Evolutionary conservation across 2,113 vertebrate species (phyloP).

Genomic region (Triplophysa rosa): DNA sequence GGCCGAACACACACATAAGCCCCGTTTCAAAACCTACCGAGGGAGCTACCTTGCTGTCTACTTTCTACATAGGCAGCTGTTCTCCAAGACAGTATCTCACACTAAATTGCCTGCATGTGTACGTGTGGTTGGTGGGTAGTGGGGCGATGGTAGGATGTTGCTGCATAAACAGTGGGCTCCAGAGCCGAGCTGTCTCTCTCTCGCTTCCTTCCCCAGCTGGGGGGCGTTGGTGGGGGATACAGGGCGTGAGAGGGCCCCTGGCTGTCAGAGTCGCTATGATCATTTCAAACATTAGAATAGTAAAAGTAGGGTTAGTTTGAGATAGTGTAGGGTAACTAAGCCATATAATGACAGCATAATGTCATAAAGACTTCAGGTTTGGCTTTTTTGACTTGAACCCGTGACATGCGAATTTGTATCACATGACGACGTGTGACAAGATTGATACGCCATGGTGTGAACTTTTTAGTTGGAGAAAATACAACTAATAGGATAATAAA

Average conservation of each 20-base stretch:
- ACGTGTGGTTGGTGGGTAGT: neutral
- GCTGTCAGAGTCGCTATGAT: neutral
- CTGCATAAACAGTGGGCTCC: constrained; percentile 35
- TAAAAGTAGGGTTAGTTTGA: neutral
- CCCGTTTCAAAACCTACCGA: neutral
- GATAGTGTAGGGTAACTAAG: too few species aligned
- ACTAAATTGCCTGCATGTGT: neutral
- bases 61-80: neutral
- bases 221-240: neutral
- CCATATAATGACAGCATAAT: too few species aligned
- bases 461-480: too few species aligned
- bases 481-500: too few species aligned
- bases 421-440: too few species aligned
- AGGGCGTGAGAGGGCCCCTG: neutral
- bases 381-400: too few species aligned
- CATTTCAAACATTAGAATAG: neutral
- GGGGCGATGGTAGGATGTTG: constrained; percentile 1
- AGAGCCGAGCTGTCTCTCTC: constrained; percentile 21
- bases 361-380: too few species aligned
- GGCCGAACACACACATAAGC: neutral
- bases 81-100: too few species aligned
- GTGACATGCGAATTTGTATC: too few species aligned
- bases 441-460: too few species aligned
- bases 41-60: neutral
- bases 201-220: constrained; percentile 22